Evolutionary conservation across 2,113 vertebrate genomes (phyloP).

Genomic region (Lichenostomus cassidix): DNA sequence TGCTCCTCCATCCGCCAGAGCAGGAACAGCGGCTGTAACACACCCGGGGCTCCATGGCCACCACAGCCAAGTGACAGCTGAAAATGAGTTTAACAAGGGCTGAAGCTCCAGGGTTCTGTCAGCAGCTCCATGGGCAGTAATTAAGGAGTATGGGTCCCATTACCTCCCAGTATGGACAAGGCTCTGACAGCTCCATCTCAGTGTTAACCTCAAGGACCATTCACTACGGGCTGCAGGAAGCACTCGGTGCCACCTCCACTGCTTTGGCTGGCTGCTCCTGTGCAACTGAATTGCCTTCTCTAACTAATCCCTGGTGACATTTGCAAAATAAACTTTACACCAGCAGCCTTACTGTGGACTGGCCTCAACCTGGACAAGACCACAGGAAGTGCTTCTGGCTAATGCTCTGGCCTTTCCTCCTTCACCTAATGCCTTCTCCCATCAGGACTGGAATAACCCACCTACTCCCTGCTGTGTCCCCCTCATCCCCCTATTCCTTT

Average conservation of each 20-base stretch:
- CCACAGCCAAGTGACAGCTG: conserved; percentile 25
- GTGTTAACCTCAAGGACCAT: background rate
- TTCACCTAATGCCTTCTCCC: background rate
- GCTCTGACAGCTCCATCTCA: conserved; percentile 35
- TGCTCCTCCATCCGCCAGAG: background rate
- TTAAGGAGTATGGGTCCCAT: conserved; percentile 10
- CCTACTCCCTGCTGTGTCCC: background rate
- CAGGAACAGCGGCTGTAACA: background rate
- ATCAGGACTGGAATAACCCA: rapidly evolving
- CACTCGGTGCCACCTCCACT: rapidly evolving
- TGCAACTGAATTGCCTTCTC: background rate
- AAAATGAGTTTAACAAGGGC: conserved; percentile 16
- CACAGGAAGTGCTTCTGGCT: background rate
- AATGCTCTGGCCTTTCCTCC: background rate
- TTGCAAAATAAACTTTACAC: background rate
- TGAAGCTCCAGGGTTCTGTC: conserved; percentile 44
- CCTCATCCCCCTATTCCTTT: background rate
- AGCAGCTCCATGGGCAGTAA: conserved; percentile 26
- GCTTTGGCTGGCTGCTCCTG: background rate
- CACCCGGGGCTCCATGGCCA: background rate
- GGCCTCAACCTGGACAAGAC: background rate
- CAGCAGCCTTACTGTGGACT: background rate
- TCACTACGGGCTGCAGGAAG: background rate
- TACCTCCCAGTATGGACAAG: background rate
- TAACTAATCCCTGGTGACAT: background rate